Evolutionary conservation across 2,888 invertebrate genomes (phyloP).

Genomic region (Oxytorus armatus): DNA sequence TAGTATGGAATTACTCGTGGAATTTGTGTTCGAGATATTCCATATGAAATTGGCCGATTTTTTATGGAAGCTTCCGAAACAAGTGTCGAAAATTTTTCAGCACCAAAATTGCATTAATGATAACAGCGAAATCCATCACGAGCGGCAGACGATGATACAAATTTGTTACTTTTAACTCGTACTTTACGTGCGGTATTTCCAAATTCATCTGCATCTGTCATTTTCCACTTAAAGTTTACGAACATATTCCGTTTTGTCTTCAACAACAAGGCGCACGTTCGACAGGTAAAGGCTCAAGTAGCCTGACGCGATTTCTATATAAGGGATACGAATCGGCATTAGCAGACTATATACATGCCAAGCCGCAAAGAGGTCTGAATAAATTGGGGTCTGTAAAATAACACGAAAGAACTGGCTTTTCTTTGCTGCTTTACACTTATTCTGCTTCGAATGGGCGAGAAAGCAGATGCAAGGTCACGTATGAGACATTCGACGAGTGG

Average conservation of each 20-base stretch:
- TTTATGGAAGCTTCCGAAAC: too few species aligned
- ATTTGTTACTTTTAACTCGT: too few species aligned
- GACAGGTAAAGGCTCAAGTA: background rate
- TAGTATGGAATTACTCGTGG: too few species aligned
- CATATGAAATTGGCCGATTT: too few species aligned
- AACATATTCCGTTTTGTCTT: background rate
- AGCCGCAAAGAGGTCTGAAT: slow-evolving; percentile 28
- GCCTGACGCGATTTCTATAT: too few species aligned
- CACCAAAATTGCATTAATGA: too few species aligned
- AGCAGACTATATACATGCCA: slow-evolving; percentile 20
- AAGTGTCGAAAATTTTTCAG: too few species aligned
- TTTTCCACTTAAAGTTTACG: too few species aligned
- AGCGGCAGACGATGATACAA: too few species aligned
- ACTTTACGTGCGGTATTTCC: too few species aligned
- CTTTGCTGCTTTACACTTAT: background rate
- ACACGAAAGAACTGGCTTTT: slow-evolving; percentile 31
- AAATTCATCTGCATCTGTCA: background rate
- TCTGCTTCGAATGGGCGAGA: background rate
- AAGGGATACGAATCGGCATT: slow-evolving; percentile 59
- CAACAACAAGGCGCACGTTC: background rate
- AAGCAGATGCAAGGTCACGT: slow-evolving; percentile 18
- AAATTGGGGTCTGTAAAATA: slow-evolving; percentile 66
- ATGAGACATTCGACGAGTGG: slow-evolving; percentile 17
- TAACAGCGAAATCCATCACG: too few species aligned
- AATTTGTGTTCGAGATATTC: too few species aligned